These are phyloP conservation scores for Saccostrea glomerata DNA, from an alignment of 1,140 invertebrate genomes.

Conservation along the genomic window DNA sequence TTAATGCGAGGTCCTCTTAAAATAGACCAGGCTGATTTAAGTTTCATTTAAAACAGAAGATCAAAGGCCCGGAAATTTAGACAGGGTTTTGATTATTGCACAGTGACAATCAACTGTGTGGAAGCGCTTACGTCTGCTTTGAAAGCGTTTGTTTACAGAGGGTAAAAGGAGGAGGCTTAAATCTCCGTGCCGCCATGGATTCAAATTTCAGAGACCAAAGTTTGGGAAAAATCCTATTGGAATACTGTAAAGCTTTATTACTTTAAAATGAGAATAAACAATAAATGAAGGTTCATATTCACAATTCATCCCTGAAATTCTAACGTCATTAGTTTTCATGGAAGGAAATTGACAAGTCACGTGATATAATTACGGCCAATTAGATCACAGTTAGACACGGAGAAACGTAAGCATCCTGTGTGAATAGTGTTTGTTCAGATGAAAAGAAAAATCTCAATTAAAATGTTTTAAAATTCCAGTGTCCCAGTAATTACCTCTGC, in stretches of 20 bases:
- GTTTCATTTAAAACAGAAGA: not conserved
- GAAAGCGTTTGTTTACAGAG: not conserved
- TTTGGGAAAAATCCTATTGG: not conserved
- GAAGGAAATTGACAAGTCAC: not conserved
- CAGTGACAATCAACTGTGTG: not conserved
- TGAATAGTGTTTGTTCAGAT: not conserved
- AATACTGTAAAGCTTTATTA: not conserved
- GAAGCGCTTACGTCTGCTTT: not conserved
- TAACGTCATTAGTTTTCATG: not conserved
- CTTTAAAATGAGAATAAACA: too few species aligned
- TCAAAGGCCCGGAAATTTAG: conserved; percentile 3
- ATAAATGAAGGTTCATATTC: not conserved
- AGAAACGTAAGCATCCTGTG: not conserved
- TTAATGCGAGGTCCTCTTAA: not conserved
- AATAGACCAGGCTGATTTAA: not conserved
- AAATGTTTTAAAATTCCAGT: not conserved
- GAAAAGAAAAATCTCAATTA: not conserved
- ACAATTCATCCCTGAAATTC: not conserved
- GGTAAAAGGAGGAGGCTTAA: not conserved
- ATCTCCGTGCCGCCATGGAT: not conserved
- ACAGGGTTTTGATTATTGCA: not conserved
- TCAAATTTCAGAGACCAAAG: not conserved
- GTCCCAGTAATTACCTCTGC: not conserved
- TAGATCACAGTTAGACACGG: not conserved
- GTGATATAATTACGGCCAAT: not conserved